Conservation (phyloP, 2,113 vertebrate genomes). For the Lichenostomus cassidix region DNA sequence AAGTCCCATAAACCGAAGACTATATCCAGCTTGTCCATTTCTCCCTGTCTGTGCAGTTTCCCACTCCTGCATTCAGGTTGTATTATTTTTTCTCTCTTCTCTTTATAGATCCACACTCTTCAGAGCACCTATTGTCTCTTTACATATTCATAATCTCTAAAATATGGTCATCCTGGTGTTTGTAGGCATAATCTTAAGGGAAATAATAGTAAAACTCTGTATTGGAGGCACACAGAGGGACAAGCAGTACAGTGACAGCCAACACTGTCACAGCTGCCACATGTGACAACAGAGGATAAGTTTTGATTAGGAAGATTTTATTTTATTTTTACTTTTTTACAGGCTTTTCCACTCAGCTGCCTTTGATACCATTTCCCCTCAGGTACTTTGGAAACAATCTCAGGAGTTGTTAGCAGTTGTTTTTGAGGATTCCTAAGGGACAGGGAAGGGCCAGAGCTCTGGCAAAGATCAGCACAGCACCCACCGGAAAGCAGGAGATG, state of each 20-base stretch:
- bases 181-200: background rate
- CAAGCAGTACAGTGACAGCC: background rate
- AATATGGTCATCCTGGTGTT: background rate
- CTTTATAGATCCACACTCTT: background rate
- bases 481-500: background rate
- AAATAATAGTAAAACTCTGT: background rate
- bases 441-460: background rate
- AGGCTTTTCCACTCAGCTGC: background rate
- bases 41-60: background rate
- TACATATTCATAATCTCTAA: background rate
- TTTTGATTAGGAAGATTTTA: background rate
- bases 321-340: background rate
- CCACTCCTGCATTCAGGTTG: background rate
- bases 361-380: background rate
- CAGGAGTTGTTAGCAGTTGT: background rate
- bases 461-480: background rate
- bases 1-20: background rate
- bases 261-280: background rate
- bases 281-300: background rate
- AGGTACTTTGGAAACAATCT: background rate
- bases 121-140: background rate
- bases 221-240: background rate
- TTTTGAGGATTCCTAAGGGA: background rate
- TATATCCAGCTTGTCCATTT: background rate
- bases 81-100: background rate